Evolutionary conservation across 2,113 vertebrate species (phyloP), one percentile per base, ranked within the genome.

Genomic region (Caranx ignobilis): DNA sequence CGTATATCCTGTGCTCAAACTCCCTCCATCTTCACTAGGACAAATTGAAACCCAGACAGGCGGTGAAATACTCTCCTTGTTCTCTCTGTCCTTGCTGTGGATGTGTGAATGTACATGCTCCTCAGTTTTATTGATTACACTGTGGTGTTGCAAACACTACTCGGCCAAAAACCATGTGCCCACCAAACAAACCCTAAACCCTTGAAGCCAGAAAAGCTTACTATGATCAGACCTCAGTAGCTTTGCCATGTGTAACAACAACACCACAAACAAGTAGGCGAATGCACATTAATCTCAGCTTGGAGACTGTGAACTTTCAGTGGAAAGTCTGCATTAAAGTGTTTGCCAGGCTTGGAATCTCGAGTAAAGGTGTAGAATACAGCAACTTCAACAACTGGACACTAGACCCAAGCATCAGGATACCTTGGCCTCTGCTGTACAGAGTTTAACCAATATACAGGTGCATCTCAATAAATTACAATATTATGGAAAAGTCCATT

Each of bases 41-140:
- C 87, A 89, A 88, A 89, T 82, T 84, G 82, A 86, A 91, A 81
- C 77, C 68, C 83, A 85, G 85, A 79, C 79, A 86, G 74, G 19
- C 55, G 6, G 43, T 89, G 86, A 88, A 90, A 86, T 82, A 86
- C 74, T 76, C 71, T 61, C 54, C 79, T 45, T 75, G 64, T 68
- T 59, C 57, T 43, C 19, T 56, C 21, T 68, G 52, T 26, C 48
- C 18, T 54, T 50, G 72, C 63, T 69, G 52, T 77, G 72, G 70
- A 69, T 67, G 39, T 54, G 61, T 11, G 45, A 16, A 57, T 77
- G n/a, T 61, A 76, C 65, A 79, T 32, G n/a, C 19, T 34, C n/a
- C 67, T 82, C 56, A 32, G 0, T 76, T 75, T 74, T 77, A 90
- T 80, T 71, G 61, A 86, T 85, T 63, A 75, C 37, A 60, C 60